Conservation (phyloP, 2,797 vertebrate species). For the Xiphophorus birchmanni region DNA sequence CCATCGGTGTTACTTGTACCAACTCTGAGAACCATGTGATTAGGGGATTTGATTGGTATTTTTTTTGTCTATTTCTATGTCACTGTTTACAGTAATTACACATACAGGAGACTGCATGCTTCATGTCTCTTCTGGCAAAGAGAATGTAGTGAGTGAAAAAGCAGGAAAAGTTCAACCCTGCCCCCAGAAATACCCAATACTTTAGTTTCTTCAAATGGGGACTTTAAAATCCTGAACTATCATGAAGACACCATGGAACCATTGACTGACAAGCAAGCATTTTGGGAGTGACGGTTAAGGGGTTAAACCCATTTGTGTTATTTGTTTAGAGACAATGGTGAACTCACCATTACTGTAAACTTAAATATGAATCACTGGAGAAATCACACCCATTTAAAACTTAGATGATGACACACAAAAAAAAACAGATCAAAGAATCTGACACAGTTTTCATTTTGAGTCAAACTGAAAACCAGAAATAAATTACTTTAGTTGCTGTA, state of each 20-base stretch:
- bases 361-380: neutral
- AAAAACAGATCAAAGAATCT: neutral
- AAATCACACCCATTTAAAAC: neutral
- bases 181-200: neutral
- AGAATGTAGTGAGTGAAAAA: neutral
- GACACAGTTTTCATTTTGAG: too few species aligned
- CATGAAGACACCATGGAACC: too few species aligned
- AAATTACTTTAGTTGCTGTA: too few species aligned
- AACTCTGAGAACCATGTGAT: neutral
- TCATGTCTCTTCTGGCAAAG: neutral
- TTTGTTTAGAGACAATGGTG: neutral
- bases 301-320: neutral
- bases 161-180: neutral
- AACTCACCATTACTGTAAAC: neutral
- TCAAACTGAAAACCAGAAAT: neutral
- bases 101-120: neutral
- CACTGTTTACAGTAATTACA: slow-evolving; percentile 3
- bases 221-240: neutral
- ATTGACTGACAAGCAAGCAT: too few species aligned
- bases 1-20: neutral
- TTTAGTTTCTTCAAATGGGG: neutral
- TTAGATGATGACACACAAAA: neutral
- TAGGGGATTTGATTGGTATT: neutral
- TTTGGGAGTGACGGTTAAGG: too few species aligned
- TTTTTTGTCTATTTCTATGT: neutral